Evolutionary conservation across 2,113 vertebrate species (phyloP).

Genomic region (Coptodon bakossiorum): DNA sequence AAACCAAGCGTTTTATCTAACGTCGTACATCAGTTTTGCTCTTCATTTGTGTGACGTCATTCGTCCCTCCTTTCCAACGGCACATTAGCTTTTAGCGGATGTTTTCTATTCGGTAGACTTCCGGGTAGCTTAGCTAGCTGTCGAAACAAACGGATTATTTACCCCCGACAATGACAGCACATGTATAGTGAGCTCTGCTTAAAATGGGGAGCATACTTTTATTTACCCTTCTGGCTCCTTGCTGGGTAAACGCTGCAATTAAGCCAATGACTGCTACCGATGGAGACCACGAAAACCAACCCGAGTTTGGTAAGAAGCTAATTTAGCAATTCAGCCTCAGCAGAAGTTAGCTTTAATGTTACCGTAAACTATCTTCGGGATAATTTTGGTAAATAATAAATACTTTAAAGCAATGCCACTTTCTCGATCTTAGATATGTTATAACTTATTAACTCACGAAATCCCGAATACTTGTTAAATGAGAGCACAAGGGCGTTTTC

Average conservation of each 20-base stretch:
- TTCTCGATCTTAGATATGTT: neutral
- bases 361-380: neutral
- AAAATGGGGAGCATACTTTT: constrained; percentile 37
- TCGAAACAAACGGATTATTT: neutral
- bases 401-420: neutral
- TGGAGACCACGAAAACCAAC: constrained; percentile 10
- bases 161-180: neutral
- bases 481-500: neutral
- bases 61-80: neutral
- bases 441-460: neutral
- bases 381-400: neutral
- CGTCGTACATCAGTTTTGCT: neutral
- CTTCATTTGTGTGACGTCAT: neutral
- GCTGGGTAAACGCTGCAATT: constrained; percentile 38
- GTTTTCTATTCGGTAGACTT: constrained; percentile 36
- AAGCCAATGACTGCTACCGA: constrained; percentile 13
- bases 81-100: constrained; percentile 12
- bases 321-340: neutral
- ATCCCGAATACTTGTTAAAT: fast-evolving
- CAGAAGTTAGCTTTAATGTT: neutral
- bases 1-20: neutral
- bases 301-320: constrained; percentile 56
- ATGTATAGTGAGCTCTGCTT: neutral
- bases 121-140: constrained; percentile 29
- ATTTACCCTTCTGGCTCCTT: constrained; percentile 23